Evolutionary conservation across 2,888 invertebrate genomes (phyloP).

Genomic region (Hirtodrosophila duncani): DNA sequence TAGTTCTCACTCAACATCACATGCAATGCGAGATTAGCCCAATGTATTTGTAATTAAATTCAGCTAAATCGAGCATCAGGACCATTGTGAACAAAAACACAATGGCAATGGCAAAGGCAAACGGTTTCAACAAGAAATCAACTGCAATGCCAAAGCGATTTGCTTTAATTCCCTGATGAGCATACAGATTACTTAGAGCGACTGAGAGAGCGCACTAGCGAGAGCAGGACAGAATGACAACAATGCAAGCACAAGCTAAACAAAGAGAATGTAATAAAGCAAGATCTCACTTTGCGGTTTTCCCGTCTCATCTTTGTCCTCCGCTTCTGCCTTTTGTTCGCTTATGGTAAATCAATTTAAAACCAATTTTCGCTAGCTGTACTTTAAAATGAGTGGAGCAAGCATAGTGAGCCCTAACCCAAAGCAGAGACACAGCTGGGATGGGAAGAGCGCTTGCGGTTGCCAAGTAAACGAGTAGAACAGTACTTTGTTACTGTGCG

Average conservation of each 20-base stretch:
- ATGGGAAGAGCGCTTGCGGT: too few relatives aligned
- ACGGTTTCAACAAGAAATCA: conserved; percentile 51
- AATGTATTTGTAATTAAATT: too few relatives aligned
- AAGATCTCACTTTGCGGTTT: conserved; percentile 13
- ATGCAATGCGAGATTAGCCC: too few relatives aligned
- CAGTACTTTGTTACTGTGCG: conserved; percentile 39
- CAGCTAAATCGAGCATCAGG: too few relatives aligned
- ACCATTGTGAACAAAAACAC: too few relatives aligned
- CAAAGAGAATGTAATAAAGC: not conserved
- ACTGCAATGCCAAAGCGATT: conserved; percentile 54
- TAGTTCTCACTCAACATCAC: too few relatives aligned
- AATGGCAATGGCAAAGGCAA: conserved; percentile 10
- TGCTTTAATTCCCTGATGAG: conserved; percentile 61
- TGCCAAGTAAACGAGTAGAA: conserved; percentile 49
- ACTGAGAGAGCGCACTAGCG: not conserved
- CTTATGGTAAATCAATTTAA: conserved; percentile 72
- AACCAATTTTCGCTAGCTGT: conserved; percentile 60
- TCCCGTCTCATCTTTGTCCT: conserved; percentile 2
- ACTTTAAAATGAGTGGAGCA: conserved; percentile 23
- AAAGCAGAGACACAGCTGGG: conserved; percentile 18
- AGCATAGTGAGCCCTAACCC: not conserved
- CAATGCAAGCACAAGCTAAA: not conserved
- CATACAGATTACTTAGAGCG: conserved; percentile 55
- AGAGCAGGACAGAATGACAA: not conserved
- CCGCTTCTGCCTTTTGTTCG: conserved; percentile 14